Conservation (phyloP, 1,140 invertebrate species). For the Drosophila ficusphila region DNA sequence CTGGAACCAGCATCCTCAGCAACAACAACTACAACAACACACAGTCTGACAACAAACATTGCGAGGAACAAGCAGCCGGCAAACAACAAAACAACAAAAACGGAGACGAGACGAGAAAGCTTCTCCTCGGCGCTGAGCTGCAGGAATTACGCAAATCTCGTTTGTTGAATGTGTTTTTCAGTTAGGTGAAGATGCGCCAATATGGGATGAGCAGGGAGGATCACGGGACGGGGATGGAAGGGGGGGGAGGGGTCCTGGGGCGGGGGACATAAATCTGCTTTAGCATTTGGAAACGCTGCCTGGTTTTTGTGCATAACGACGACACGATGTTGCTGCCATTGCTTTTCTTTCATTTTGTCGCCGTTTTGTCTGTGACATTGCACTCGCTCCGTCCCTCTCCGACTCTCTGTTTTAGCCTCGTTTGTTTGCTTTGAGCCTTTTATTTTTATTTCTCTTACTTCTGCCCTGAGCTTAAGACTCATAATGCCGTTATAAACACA, state of each 20-base stretch:
- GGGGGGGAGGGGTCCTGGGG: background rate
- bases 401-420: constrained; percentile 40
- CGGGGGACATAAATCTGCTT: constrained; percentile 75
- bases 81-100: constrained; percentile 39
- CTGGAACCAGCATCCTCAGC: constrained; percentile 9
- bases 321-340: constrained; percentile 77
- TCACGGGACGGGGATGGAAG: background rate
- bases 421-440: constrained; percentile 45
- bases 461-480: constrained; percentile 70
- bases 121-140: constrained; percentile 65
- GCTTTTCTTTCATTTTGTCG: constrained; percentile 68
- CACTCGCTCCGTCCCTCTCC: constrained; percentile 25
- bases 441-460: constrained; percentile 48
- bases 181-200: constrained; percentile 78
- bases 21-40: constrained; percentile 10
- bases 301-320: constrained; percentile 71
- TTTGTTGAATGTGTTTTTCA: constrained; percentile 83
- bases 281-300: constrained; percentile 61
- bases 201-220: constrained; percentile 41
- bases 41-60: constrained; percentile 29
- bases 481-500: constrained; percentile 81
- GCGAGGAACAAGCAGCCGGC: constrained; percentile 27
- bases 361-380: constrained; percentile 81
- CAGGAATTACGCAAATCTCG: constrained; percentile 82
- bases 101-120: constrained; percentile 59